Conservation (phyloP, 2,113 vertebrate species). For the Nothocercus julius region DNA sequence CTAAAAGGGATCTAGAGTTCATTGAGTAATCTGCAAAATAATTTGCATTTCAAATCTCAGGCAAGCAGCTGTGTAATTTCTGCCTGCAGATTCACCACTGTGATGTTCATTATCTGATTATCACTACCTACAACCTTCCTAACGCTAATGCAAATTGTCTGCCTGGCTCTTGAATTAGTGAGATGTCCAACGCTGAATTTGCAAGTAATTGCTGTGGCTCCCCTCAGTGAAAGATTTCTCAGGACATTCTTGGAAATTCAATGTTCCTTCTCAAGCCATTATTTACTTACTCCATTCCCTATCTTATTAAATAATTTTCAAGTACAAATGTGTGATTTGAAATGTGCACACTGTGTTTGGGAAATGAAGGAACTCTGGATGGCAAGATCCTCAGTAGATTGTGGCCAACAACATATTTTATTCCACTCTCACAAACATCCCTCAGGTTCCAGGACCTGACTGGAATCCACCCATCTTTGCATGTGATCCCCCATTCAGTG, state of each 20-base stretch:
- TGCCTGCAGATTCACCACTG: slow-evolving; percentile 41
- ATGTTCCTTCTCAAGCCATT: slow-evolving; percentile 49
- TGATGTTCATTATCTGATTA: slow-evolving; percentile 58
- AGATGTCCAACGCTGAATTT: slow-evolving; percentile 53
- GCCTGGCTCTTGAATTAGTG: slow-evolving; percentile 46
- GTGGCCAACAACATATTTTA: neutral
- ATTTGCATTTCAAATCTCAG: slow-evolving; percentile 37
- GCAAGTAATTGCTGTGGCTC: slow-evolving; percentile 61
- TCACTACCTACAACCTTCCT: slow-evolving; percentile 5
- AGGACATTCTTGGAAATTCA: slow-evolving; percentile 64
- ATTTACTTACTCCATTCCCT: slow-evolving; percentile 55
- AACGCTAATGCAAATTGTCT: neutral
- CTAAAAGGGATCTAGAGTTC: neutral
- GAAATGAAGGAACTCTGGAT: neutral
- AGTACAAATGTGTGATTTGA: slow-evolving; percentile 45
- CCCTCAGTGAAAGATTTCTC: slow-evolving; percentile 53
- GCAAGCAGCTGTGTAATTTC: slow-evolving; percentile 21
- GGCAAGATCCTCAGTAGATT: neutral
- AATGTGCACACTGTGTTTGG: neutral
- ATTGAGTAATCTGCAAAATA: neutral
- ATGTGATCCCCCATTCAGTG: rapidly evolving
- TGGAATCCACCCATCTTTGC: neutral
- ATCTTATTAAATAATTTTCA: slow-evolving; percentile 67
- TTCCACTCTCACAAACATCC: neutral
- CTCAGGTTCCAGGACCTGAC: neutral